Base-by-base conservation (phyloP, 2,888 invertebrate genomes). In the Nephrotoma guestfalica region DNA sequence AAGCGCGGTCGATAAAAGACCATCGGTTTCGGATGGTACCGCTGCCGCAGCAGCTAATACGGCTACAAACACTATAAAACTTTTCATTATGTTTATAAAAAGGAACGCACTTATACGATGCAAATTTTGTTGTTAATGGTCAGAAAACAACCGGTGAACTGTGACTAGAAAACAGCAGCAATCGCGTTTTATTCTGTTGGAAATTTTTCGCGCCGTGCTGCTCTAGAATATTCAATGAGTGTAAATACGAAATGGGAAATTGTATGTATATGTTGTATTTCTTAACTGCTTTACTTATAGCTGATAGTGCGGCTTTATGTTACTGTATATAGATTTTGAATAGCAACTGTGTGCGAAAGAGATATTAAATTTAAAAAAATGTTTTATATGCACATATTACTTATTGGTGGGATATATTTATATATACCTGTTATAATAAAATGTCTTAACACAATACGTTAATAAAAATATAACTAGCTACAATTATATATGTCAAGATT, bases 1-100 rank as follows among this genome's bases (percentile, higher is more conserved):
- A 87, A 95, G 92, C 9, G 95, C 95, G 83, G 93, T 93, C 88
- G 94, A 94, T 90, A 95, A 90, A 85, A 93, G 90, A 83, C 92
- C 92, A 57, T 93, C 93, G 88, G 94, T 93, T 87, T 93, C 93
- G 89, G 92, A 91, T 86, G 92, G 90, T 57, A 92, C 92, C 88
- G 92, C 92, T 41, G 92, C 91, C 84, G 93, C 91, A 88, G 92
- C 89, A 87, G 92, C 91, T 89, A 93, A 91, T 90, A 94, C 88
- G 88, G 93, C 90, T 88, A 92, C 88, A 88, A 92, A 89, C 89
- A 92, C 90, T 87, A 87, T 90, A 88, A 91, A 90, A 92, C 92
- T 93, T 91, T 93, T 93, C 91, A 91, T 92, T 88, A 6, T 40
- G 3, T 47, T 47, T 88, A 87, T 40, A 41, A 51, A 30, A 9